These are phyloP conservation scores for Knipowitschia caucasica DNA, from an alignment of 2,797 vertebrate genomes.

Conservation along the genomic window DNA sequence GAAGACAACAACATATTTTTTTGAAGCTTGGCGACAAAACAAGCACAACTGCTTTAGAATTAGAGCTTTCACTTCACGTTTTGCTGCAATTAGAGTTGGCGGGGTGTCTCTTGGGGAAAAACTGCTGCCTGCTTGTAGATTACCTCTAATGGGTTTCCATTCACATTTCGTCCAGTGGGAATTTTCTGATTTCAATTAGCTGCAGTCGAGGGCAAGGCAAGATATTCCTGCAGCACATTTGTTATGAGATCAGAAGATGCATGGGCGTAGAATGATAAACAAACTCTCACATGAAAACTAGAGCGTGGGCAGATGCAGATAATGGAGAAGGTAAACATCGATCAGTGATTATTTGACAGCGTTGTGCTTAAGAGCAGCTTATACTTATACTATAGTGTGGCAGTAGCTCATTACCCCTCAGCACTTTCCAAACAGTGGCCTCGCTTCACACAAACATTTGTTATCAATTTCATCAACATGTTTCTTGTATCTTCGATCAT, in stretches of 20 bases:
- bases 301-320: not conserved
- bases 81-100: conserved; percentile 4
- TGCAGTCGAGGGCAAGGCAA: conserved; percentile 45
- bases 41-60: conserved; percentile 4
- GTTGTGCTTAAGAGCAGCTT: too few species aligned
- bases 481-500: too few species aligned
- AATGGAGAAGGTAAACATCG: too few species aligned
- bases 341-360: too few species aligned
- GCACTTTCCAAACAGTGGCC: too few species aligned
- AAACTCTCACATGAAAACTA: conserved; percentile 10
- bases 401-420: too few species aligned
- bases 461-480: too few species aligned
- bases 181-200: conserved; percentile 60
- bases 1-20: not conserved
- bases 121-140: conserved; percentile 30
- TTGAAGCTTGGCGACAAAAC: not conserved
- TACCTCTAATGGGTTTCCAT: conserved; percentile 34
- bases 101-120: conserved; percentile 13
- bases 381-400: too few species aligned
- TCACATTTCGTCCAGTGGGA: conserved; percentile 45
- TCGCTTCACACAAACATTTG: too few species aligned
- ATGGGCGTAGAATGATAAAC: conserved; percentile 27
- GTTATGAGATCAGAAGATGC: conserved; percentile 54
- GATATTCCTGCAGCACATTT: conserved; percentile 42
- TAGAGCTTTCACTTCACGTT: not conserved